These are phyloP conservation scores for Nymphalis c-album DNA, from an alignment of 2,888 invertebrate genomes.

Conservation along the genomic window DNA sequence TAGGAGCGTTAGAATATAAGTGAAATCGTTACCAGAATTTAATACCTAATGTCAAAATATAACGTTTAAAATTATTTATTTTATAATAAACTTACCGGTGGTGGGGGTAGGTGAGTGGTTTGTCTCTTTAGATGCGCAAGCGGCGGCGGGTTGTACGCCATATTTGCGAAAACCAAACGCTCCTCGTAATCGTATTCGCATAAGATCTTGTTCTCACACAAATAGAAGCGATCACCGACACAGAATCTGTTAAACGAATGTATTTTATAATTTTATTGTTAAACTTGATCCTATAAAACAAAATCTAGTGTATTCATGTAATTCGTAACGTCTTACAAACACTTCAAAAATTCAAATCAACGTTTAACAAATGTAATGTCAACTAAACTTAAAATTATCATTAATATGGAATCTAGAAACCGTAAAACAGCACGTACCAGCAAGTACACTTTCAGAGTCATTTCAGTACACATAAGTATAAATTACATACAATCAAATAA, in stretches of 20 bases:
- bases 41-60: no score
- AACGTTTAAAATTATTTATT: background rate
- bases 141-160: constrained; percentile 94
- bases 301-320: background rate
- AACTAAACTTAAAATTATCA: no score
- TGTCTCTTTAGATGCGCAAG: constrained; percentile 90
- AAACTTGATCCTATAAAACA: background rate
- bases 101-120: constrained; percentile 82
- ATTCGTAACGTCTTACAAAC: no score
- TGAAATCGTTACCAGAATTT: no score
- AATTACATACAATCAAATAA: no score
- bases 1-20: no score
- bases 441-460: no score
- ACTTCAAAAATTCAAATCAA: no score
- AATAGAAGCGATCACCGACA: constrained; percentile 97
- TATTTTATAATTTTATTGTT: background rate
- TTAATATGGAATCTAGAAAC: no score
- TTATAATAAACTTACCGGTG: constrained; percentile 74
- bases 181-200: constrained; percentile 99
- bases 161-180: constrained; percentile 95
- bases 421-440: no score
- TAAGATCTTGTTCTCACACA: constrained; percentile 98
- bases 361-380: no score
- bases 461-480: no score
- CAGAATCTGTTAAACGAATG: constrained; percentile 88